phyloP scores from a whole-genome alignment of 2,797 vertebrate species.

The Chromobotia macracanthus region DNA sequence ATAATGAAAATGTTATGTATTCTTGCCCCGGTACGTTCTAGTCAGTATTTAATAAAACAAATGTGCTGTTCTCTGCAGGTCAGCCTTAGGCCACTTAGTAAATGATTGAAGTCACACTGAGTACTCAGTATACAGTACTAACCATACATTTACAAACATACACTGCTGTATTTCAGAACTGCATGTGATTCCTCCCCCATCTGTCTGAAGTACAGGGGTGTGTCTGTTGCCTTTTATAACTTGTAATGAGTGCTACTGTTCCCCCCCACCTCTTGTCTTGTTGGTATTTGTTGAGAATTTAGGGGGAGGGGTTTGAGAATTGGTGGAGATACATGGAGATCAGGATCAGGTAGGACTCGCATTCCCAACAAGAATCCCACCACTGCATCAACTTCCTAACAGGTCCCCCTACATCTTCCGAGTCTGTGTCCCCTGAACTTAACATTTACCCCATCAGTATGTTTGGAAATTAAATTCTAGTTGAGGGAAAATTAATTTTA shows the following conservation, averaged over 20 bases:
- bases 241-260: conserved; percentile 31
- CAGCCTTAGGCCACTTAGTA: not conserved
- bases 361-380: conserved; percentile 5
- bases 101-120: conserved; percentile 1
- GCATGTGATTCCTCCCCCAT: conserved; percentile 12
- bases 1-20: not conserved
- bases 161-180: conserved; percentile 30
- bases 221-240: conserved; percentile 57
- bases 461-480: not conserved
- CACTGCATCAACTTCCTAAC: not conserved
- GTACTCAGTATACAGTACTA: not conserved
- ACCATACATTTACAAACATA: not conserved
- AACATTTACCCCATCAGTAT: not conserved
- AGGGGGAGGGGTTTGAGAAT: conserved; percentile 34
- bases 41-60: not conserved
- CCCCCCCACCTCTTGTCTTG: conserved; percentile 31
- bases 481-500: not conserved
- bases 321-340: not conserved
- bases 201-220: conserved; percentile 38
- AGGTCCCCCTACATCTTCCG: not conserved
- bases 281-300: conserved; percentile 54
- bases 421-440: not conserved
- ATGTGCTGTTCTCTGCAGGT: not conserved
- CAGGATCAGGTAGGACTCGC: conserved; percentile 41
- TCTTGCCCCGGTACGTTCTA: not conserved